These are phyloP conservation scores for Clarias laeviceps DNA, from an alignment of 2,797 vertebrate species.

Conservation along the genomic window DNA sequence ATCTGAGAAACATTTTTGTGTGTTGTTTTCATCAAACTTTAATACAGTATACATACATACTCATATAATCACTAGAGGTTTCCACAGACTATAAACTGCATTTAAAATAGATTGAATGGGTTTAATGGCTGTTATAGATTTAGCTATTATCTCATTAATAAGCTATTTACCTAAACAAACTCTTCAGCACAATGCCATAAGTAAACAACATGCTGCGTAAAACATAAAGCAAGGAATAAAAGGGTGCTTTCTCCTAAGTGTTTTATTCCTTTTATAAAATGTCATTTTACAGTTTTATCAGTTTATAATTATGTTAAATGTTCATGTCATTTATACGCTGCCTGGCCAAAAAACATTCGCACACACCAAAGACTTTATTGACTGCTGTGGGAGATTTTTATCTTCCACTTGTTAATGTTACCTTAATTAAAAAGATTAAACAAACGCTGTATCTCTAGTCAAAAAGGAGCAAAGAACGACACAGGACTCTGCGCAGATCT, in stretches of 20 bases:
- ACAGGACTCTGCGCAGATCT: too few species aligned
- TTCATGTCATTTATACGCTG: background rate
- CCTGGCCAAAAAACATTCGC: too few species aligned
- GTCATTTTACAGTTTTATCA: background rate
- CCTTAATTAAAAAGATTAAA: too few species aligned
- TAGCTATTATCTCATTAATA: background rate
- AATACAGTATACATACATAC: too few species aligned
- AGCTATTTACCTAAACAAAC: background rate
- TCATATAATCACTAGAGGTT: background rate
- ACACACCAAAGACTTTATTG: too few species aligned
- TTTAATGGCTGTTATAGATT: background rate
- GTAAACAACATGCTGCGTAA: background rate
- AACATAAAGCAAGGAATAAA: background rate
- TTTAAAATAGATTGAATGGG: background rate
- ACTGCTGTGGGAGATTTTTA: too few species aligned
- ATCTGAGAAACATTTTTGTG: background rate
- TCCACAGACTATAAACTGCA: background rate
- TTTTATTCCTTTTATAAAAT: background rate
- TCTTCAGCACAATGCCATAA: background rate
- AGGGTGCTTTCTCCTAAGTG: background rate
- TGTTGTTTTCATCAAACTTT: background rate
- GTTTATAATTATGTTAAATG: background rate
- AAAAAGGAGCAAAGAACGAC: too few species aligned
- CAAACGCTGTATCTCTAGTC: too few species aligned
- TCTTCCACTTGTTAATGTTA: too few species aligned